Base-by-base conservation (phyloP, 2,113 vertebrate species). In the Neodontobutis hainanensis region DNA sequence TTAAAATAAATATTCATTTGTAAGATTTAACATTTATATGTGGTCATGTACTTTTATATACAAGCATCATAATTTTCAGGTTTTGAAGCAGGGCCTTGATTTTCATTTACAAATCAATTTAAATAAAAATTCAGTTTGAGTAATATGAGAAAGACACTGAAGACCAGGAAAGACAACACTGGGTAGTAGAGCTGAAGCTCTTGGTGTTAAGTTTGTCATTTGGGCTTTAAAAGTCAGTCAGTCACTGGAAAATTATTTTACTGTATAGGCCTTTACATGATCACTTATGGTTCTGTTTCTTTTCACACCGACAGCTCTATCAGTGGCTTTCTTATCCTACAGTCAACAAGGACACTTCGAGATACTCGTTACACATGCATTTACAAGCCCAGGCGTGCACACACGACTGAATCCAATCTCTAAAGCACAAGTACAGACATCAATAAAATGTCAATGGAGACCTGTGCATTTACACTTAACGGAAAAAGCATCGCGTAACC, bases 391-490 rank as follows among this genome's bases (percentile, higher is more conserved):
- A 46, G 42, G 50, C 62, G 19, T 50, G 40, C 40, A 46, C 52
- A 61, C 49, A 44, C 16, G 15, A 46, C 38, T 44, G 36, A 75
- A 36, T 73, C 52, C 42, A 60, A 44, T 40, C 48, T 68, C 53
- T 27, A 11, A n/a, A 4, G 34, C 44, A 35, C 55, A 52, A 56
- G 16, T 11, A 19, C 40, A 72, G 12, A 61, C 60, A 48, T 47
- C 71, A 57, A 50, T 61, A 19, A 14, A 42, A 42, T 16, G 7
- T n/a, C 12, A 8, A 19, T 38, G 52, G 38, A 57, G 43, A 68
- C 32, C 3, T 5, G 35, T 0, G 8, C 2, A 19, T 47, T 11
- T n/a, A n/a, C 47, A 15, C 9, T 40, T 11, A 8, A 6, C 8
- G 42, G 6, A 32, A 6, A 46, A 40, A 46, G n/a, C 12, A 36